phyloP scores from a whole-genome alignment of 1,140 invertebrate genomes.

The Euura saliciscinereae region DNA sequence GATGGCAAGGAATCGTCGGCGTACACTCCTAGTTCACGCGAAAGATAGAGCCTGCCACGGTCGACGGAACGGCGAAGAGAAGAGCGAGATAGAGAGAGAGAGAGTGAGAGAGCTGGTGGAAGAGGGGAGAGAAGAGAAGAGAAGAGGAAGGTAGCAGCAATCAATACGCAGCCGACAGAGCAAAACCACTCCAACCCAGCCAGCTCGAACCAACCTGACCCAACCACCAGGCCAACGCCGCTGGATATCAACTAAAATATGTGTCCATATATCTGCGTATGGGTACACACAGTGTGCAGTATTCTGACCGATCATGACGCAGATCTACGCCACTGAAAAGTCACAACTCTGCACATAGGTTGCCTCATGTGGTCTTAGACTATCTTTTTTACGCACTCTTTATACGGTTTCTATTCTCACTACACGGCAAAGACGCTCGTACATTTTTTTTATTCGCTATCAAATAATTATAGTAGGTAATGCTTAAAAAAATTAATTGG shows the following conservation, averaged over 20 bases:
- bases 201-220: neutral
- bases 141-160: neutral
- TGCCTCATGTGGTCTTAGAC: too few relatives aligned
- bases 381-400: too few relatives aligned
- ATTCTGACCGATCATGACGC: neutral
- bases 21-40: neutral
- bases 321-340: neutral
- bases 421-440: too few relatives aligned
- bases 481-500: too few relatives aligned
- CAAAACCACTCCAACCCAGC: neutral
- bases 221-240: neutral
- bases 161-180: conserved; percentile 3
- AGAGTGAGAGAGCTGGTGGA: neutral
- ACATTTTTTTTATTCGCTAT: too few relatives aligned
- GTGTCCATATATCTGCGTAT: neutral
- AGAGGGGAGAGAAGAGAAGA: neutral
- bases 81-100: neutral
- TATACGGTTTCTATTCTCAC: too few relatives aligned
- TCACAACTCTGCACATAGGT: neutral
- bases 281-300: neutral
- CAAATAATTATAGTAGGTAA: too few relatives aligned
- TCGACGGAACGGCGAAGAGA: neutral
- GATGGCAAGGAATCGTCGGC: neutral
- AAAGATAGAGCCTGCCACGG: neutral
- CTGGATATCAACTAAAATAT: neutral